Conservation (phyloP, 2,113 vertebrate species). For the Puffinus mauretanicus region DNA sequence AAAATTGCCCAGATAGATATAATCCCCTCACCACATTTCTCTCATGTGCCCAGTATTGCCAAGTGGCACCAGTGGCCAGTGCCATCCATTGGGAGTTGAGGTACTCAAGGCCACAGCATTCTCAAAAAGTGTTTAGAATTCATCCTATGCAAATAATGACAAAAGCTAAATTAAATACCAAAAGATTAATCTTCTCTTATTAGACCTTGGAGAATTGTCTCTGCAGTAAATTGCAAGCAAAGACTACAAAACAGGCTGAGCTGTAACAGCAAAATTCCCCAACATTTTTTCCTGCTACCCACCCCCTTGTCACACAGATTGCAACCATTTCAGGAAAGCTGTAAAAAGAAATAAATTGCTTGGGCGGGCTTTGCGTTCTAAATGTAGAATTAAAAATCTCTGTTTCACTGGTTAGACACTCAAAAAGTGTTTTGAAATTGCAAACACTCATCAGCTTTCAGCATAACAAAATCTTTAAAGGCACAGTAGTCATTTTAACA, state of each 20-base stretch:
- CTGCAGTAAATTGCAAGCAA: background rate
- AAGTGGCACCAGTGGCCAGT: background rate
- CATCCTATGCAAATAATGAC: background rate
- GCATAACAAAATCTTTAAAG: background rate
- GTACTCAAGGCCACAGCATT: background rate
- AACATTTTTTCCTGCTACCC: background rate
- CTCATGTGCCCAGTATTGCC: background rate
- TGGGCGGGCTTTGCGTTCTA: background rate
- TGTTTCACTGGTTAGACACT: background rate
- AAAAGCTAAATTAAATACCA: background rate
- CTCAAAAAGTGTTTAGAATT: background rate
- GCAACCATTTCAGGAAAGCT: conserved; percentile 1
- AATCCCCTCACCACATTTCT: background rate
- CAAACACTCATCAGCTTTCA: background rate
- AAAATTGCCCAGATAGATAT: background rate
- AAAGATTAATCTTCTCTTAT: background rate
- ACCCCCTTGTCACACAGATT: background rate
- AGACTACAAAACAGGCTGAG: background rate
- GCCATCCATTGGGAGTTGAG: background rate
- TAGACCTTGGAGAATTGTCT: background rate
- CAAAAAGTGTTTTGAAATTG: background rate
- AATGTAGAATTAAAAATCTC: conserved; percentile 15
- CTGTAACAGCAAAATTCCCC: background rate
- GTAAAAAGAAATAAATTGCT: conserved; percentile 11
- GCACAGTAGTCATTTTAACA: background rate